Base-by-base conservation (phyloP, 2,113 vertebrate genomes). In the Microtus montanus region DNA sequence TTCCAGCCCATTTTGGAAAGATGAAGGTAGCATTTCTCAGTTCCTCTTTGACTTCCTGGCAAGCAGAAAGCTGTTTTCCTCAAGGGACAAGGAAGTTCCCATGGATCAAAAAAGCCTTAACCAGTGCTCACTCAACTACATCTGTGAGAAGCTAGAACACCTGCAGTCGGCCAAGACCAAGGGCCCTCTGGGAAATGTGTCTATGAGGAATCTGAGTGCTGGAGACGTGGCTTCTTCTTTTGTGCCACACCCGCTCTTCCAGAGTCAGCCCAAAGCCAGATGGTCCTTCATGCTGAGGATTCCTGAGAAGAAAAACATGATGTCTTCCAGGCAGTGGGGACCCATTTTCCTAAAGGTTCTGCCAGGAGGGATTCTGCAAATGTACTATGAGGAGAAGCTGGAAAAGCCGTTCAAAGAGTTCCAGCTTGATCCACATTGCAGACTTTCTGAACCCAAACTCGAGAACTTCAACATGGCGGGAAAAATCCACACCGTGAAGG, bases 321-420 rank as follows among this genome's bases (percentile, higher is more conserved):
- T 99, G 99, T 99, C 99, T 0, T 99, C 99, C 14, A 98, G 99
- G 58, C 99, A 99, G 71, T 99, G 99, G 99, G 99, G 99, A 1
- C 99, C 99, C 0, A 99, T 99, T 97, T 99, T 99, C 96, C 98
- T 99, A 20, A 98, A 98, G 0, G 95, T 99, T 92, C 93, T 99
- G 77, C 96, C 98, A 0, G 99, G 99, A 89, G 99, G 99, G 0
- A 97, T 99, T 49, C 94, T 99, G 95, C 99, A 99, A 97, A 99
- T 99, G 99, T 99, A 98, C 95, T 99, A 99, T 0, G 99, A 99
- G 96, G 99, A 99, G 95, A 99, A 99, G 5, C 98, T 99, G 85
- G 99, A 99, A 96, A 99, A 99, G 92, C 99, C 99, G 1, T 99
- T 99, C 96, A 99, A 99, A 97, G 99, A 99, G 95, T 98, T 99